Evolutionary conservation across 35 echinoderm and acorn worm species (phyloP).

Genomic region (Apostichopus japonicus): DNA sequence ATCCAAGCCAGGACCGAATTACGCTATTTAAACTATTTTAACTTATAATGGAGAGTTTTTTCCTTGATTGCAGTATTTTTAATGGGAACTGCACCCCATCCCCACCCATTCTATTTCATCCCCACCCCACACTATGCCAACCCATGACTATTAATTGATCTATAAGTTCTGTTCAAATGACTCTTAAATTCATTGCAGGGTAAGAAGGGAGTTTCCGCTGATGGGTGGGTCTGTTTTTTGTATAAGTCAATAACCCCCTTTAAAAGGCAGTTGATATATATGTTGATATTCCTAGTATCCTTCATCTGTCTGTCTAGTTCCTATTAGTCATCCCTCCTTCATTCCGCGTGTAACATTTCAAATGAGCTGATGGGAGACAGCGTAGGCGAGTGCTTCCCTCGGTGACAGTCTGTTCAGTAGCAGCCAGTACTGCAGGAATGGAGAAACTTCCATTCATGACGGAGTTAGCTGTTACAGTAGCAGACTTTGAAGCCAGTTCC

Average conservation of each 20-base stretch:
- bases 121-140: no score
- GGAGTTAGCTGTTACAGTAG: neutral
- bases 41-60: no score
- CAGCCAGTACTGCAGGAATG: neutral
- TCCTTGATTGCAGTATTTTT: no score
- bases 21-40: no score
- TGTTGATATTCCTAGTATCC: neutral
- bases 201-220: neutral
- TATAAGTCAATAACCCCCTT: neutral
- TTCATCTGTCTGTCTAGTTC: neutral
- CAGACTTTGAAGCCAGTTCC: neutral
- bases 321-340: neutral
- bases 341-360: neutral
- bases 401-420: neutral
- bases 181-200: no score
- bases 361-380: neutral
- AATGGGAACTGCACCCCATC: no score
- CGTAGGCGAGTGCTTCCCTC: neutral
- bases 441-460: neutral
- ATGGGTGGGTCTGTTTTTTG: neutral
- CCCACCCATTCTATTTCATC: no score
- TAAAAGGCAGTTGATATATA: neutral
- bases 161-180: no score
- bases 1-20: no score
- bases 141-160: no score